Evolutionary conservation across 2,888 invertebrate genomes (phyloP), one percentile per base, ranked within the genome.

Genomic region (Lepas anatifera): DNA sequence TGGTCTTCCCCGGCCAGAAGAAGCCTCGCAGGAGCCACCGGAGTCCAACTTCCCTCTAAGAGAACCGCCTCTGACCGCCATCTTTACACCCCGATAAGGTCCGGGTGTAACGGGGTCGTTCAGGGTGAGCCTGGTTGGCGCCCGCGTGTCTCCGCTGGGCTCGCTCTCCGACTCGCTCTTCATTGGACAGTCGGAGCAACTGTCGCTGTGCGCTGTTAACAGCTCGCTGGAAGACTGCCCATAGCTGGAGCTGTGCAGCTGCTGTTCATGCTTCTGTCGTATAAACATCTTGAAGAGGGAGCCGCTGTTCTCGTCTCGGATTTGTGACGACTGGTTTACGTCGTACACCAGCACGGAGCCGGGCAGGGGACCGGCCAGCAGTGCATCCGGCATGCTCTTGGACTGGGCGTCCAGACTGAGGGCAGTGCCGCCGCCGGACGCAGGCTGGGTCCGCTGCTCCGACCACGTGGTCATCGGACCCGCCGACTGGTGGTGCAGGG

Each of bases 251-350:
- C 32, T 18, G 13, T 18, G 18, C n/a, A 48, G 48, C 48, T 48
- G 27, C 48, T 48, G 27, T 6, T 58, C 58, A 32, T 11, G 58
- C 32, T 91, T 91, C 78, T 92, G 92, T 79, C 92, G 92, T 85
- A 93, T 92, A 78, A 92, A 93, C 74, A 92, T 83, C 80, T 90
- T 90, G 63, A 93, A 90, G 77, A 93, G 84, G 80, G 88, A 92
- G 79, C 92, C 87, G 75, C 89, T 86, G 67, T 72, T 73, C 37
- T 73, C 72, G 50, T 72, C 74, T 43, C 41, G 41, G 11, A 1
- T 29, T 32, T 48, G 48, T n/a, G n/a, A n/a, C 48, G 48, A n/a
- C n/a, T 58, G 58, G 32, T 58, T 58, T 22, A 58, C 58, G 58
- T 58, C 58, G 58, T 58, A 58, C 18, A 58, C 58, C 18, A 58